A percentile compares a stretch with the other conserved stretches of the same genome.
Evolutionary conservation across 2,113 vertebrate genomes (phyloP).

Genomic region (Barbus barbus): DNA sequence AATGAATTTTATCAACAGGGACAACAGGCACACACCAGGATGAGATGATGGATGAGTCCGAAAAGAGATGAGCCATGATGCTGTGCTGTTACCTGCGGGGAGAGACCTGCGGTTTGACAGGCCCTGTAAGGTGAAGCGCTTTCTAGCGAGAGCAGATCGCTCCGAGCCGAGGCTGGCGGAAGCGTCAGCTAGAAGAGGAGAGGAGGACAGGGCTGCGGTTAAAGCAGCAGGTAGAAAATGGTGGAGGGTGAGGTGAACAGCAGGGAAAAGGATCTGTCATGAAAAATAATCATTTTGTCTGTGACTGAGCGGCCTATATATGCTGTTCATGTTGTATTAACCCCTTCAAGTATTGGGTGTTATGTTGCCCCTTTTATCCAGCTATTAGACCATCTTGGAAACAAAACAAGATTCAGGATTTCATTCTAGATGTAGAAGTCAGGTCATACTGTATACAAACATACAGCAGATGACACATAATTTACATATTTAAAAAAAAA

Average conservation of each 20-base stretch:
- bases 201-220: conserved; percentile 59
- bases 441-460: not conserved
- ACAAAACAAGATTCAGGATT: not conserved
- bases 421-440: not conserved
- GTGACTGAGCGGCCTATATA: not conserved
- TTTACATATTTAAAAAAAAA: too few species aligned
- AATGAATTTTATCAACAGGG: conserved; percentile 21
- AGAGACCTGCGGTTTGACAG: conserved; percentile 83
- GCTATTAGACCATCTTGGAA: not conserved
- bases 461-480: not conserved
- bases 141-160: conserved; percentile 79
- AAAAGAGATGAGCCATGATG: not conserved
- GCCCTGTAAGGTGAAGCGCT: conserved; percentile 84
- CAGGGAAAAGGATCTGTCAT: not conserved
- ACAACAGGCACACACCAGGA: conserved; percentile 18
- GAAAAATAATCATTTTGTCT: not conserved
- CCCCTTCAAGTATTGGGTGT: not conserved
- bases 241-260: not conserved
- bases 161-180: conserved; percentile 78
- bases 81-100: conserved; percentile 78
- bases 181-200: conserved; percentile 78
- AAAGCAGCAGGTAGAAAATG: conserved; percentile 62
- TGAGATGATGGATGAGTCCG: conserved; percentile 24
- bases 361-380: not conserved
- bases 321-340: not conserved